phyloP scores from a whole-genome alignment of 92 coral and sea anemone species.

The Siderastrea siderea region DNA sequence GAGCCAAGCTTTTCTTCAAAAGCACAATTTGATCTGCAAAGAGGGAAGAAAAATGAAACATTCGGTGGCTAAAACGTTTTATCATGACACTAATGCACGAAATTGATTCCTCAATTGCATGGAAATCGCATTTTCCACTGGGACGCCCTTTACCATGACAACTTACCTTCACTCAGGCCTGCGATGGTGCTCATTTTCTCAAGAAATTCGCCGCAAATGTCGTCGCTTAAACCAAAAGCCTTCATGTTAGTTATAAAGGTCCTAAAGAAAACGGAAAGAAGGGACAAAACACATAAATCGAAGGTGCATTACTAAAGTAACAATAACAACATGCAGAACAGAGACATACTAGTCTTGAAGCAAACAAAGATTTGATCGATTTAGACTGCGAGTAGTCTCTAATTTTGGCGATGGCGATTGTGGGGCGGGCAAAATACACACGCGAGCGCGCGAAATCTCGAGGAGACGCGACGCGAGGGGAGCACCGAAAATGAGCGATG shows the following conservation, averaged over 20 bases:
- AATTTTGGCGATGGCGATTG: too few species aligned
- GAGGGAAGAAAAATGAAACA: constrained; percentile 1
- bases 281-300: background rate
- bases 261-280: constrained; percentile 34
- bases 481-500: too few species aligned
- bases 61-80: background rate
- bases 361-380: too few species aligned
- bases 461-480: too few species aligned
- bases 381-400: too few species aligned
- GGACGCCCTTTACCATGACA: background rate
- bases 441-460: too few species aligned
- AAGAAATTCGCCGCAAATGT: constrained; percentile 89
- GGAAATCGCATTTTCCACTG: too few species aligned
- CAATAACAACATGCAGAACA: background rate
- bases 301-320: background rate
- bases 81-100: background rate
- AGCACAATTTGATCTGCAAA: constrained; percentile 75
- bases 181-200: constrained; percentile 97
- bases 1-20: constrained; percentile 70
- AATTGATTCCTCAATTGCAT: background rate
- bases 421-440: too few species aligned
- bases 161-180: constrained; percentile 82
- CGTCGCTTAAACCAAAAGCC: constrained; percentile 89
- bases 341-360: too few species aligned
- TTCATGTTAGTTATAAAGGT: constrained; percentile 96